phyloP scores from a whole-genome alignment of 1,140 invertebrate genomes.

The Orussus abietinus region DNA sequence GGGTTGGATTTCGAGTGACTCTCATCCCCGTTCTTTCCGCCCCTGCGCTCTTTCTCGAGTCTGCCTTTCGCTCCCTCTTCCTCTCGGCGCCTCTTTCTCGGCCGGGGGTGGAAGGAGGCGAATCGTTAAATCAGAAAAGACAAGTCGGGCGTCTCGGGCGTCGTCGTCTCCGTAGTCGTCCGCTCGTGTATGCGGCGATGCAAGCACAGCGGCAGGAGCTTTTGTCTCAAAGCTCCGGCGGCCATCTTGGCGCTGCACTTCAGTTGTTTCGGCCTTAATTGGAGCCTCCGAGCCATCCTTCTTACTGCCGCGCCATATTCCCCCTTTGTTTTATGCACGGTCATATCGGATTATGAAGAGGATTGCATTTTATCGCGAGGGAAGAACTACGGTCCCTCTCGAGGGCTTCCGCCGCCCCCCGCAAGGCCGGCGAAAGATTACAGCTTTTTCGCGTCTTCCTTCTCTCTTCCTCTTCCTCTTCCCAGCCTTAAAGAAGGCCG shows the following conservation, averaged over 20 bases:
- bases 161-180: constrained; percentile 7
- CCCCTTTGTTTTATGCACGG: constrained; percentile 18
- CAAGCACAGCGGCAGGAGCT: constrained; percentile 18
- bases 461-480: no score
- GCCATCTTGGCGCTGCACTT: constrained; percentile 36
- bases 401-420: no score
- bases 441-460: no score
- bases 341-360: constrained; percentile 15
- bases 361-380: constrained; percentile 2
- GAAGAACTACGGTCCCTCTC: no score
- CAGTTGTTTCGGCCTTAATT: constrained; percentile 42
- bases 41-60: no score
- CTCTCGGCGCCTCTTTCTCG: no score
- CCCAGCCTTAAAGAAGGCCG: no score
- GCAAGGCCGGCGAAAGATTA: no score
- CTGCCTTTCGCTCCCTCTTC: no score
- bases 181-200: constrained; percentile 1
- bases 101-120: no score
- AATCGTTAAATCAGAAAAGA: constrained; percentile 16
- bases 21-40: no score
- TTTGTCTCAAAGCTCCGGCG: constrained; percentile 26
- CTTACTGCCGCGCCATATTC: constrained; percentile 19
- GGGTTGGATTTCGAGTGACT: no score
- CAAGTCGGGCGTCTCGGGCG: constrained; percentile 15
- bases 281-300: constrained; percentile 26